Base-by-base conservation (phyloP, 2,888 invertebrate genomes). In the Leucophora obtusa region DNA sequence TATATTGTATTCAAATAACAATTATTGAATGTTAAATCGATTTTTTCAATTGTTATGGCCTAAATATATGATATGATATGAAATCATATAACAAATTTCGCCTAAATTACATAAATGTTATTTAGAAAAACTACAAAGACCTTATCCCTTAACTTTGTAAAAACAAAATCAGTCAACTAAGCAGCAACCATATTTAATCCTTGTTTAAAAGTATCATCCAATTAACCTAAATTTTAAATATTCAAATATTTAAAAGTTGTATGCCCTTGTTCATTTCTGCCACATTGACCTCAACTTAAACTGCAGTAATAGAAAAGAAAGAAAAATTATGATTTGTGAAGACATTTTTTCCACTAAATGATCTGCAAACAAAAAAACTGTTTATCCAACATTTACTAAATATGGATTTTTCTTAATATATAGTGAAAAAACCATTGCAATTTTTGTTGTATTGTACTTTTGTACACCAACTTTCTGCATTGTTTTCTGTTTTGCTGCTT, bases 331-430 rank as follows among this genome's bases (percentile, higher is more conserved):
- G 76, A 76, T 76, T 76, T 76, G 38, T 33, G 70, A 33, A 56
- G 68, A 69, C 72, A 76, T 59, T 76, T 72, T 72, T 69, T 78
- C 35, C 47, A 69, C 72, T 69, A 76, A 76, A 73, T 80, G 80
- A 73, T 76, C 73, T 76, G 76, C 33, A 72, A 47, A 18, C 28
- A 28, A 21, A 21, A 28, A 72, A 76, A 76, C 38, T 66, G 72
- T 76, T 71, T 80, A 65, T 69, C 66, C 59, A 74, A 74, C 43
- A 74, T 68, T 58, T 77, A 35, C 63, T 77, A 58, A 70, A 76
- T 53, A 70, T 70, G 63, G 63, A 65, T 18, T 70, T 50, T 63
- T 69, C 47, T 15, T 11, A 38, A 38, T 38, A 6, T 38, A 11
- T 35, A 35, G n/a, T n/a, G n/a, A n/a, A n/a, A n/a, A 24, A 24